Evolutionary conservation across 2,888 invertebrate genomes (phyloP).

Genomic region (Automeris io): DNA sequence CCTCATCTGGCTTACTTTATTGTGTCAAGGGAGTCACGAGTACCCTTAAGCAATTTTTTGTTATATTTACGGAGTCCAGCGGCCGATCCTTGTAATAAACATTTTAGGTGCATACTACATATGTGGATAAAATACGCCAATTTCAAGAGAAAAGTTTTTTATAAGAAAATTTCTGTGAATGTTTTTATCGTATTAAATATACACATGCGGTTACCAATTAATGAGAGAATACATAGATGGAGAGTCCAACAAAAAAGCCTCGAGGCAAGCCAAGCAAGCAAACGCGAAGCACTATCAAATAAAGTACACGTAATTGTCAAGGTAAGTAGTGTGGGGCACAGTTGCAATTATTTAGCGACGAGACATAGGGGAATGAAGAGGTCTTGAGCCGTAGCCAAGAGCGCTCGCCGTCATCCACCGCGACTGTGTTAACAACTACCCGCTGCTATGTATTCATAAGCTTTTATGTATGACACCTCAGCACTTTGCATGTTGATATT

Average conservation of each 20-base stretch:
- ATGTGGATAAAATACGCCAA: too few species aligned
- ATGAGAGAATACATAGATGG: neutral
- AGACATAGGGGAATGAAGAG: slow-evolving; percentile 67
- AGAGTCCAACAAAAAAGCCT: neutral
- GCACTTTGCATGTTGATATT: neutral
- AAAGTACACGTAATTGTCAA: slow-evolving; percentile 68
- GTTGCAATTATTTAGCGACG: slow-evolving; percentile 67
- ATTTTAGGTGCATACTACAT: too few species aligned
- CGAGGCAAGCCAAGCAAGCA: slow-evolving; percentile 19
- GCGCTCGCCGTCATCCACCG: slow-evolving; percentile 34
- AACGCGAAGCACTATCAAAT: slow-evolving; percentile 45
- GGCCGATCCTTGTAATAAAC: too few species aligned
- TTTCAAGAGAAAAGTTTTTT: too few species aligned
- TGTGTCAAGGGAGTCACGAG: too few species aligned
- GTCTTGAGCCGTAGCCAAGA: slow-evolving; percentile 57
- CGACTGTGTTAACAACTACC: slow-evolving; percentile 46
- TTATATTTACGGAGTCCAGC: too few species aligned
- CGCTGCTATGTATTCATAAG: slow-evolving; percentile 42
- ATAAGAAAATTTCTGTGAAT: too few species aligned
- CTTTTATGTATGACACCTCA: slow-evolving; percentile 20
- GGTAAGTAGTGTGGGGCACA: slow-evolving; percentile 53
- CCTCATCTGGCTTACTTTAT: too few species aligned
- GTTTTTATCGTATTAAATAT: too few species aligned
- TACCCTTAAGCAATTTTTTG: too few species aligned
- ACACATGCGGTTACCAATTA: too few species aligned